Evolutionary conservation across 2,113 vertebrate species (phyloP), one percentile per base, ranked within the genome.

Genomic region (Sebastes schlegelii): DNA sequence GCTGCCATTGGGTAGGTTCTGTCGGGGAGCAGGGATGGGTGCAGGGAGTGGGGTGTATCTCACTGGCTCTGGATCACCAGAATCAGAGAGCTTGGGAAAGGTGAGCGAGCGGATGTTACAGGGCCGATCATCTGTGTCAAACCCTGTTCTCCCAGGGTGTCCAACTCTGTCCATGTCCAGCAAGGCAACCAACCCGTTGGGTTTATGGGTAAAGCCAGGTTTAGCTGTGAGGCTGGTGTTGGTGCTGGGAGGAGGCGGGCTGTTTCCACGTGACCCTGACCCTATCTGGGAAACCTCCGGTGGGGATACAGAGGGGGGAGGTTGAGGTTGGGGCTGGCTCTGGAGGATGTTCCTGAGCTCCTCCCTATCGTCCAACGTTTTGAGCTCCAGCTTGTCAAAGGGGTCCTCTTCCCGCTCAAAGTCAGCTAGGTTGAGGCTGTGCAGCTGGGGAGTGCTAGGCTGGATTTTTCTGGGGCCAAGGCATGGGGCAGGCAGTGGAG

Each of bases 371-470:
- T 99, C 91, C 0, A 99, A 95, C 19, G 98, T 99, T 95, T 99
- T 99, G 86, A 99, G 95, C 88, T 99, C 98, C 77, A 99, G 91
- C 91, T 99, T 99, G 93, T 99, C 97, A 87, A 99, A 99, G 0
- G 97, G 98, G 87, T 99, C 98, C 89, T 99, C 98, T 92, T 99
- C 98, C 49, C 98, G 96, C 95, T 99, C 98, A 74, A 99, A 99
- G 89, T 99, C 98, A 55, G 98, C 97, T 61, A 98, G 96, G 87
- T 99, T 99, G 92, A 99, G 97, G 78, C 89, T 84, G 94, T 98
- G 93, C 87, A 92, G 75, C 65, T 96, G 95, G 10, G 97, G 96
- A 80, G 94, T 97, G 88, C 96, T 97, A 42, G 97, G 95, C 69
- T 86, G 90, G 43, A 86, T 86, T 94, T 92, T 89, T 93, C 96